Evolutionary conservation across 2,888 invertebrate genomes (phyloP).

Genomic region (Euproctis similis): DNA sequence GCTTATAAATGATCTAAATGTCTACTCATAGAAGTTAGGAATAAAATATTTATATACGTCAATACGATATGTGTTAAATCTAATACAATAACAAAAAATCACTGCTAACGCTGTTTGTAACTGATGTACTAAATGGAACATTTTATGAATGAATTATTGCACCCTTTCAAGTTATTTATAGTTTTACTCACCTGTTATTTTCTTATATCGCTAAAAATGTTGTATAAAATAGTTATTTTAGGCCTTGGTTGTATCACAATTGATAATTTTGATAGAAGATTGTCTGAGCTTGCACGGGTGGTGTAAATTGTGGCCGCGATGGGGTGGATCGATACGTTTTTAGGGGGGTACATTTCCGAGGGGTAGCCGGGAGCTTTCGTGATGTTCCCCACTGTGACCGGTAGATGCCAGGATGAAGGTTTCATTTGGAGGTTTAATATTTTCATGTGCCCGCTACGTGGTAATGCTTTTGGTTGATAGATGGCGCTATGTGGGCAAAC

Average conservation of each 20-base stretch:
- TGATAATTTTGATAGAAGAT: constrained; percentile 39
- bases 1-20: no score
- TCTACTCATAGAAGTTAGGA: no score
- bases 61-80: no score
- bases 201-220: constrained; percentile 3
- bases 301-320: constrained; percentile 49
- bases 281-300: constrained; percentile 50
- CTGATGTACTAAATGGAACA: constrained; percentile 33
- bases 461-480: constrained; percentile 15
- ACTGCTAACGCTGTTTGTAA: constrained; percentile 39
- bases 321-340: constrained; percentile 58
- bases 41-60: no score
- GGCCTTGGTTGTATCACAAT: constrained; percentile 39
- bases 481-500: constrained; percentile 18
- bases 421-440: constrained; percentile 25
- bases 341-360: constrained; percentile 25
- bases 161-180: constrained; percentile 5
- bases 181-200: constrained; percentile 41
- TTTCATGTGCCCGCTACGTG: constrained; percentile 12
- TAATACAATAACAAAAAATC: constrained; percentile 28
- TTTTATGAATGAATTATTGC: constrained; percentile 32
- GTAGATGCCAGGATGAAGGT: constrained; percentile 49
- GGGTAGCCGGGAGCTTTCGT: constrained; percentile 26
- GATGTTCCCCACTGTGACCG: constrained; percentile 38
- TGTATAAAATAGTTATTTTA: constrained; percentile 30